phyloP scores from a whole-genome alignment of 2,113 vertebrate species.

The Cynoglossus semilaevis region DNA sequence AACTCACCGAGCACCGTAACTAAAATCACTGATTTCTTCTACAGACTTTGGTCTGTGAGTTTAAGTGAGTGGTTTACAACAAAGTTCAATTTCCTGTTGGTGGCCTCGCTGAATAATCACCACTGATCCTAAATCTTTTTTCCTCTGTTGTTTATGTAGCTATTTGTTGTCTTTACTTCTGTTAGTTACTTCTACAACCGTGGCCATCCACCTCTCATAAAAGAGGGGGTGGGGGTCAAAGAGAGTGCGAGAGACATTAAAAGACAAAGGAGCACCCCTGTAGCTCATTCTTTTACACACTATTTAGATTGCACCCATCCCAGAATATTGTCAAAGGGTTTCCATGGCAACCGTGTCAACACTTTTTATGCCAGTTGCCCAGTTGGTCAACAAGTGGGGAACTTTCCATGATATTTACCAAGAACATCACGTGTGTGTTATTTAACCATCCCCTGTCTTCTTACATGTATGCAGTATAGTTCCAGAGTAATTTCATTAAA shows the following conservation, averaged over 20 bases:
- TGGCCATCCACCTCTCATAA: background rate
- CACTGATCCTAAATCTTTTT: too few species aligned
- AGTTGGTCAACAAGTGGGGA: background rate
- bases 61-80: too few species aligned
- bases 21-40: background rate
- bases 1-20: too few species aligned
- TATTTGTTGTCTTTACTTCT: fast-evolving
- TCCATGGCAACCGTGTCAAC: slow-evolving; percentile 24
- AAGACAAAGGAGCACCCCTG: background rate
- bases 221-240: slow-evolving; percentile 2
- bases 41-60: too few species aligned
- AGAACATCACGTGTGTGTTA: slow-evolving; percentile 5
- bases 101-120: too few species aligned
- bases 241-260: slow-evolving; percentile 8
- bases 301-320: slow-evolving; percentile 12
- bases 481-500: too few species aligned
- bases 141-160: background rate
- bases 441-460: too few species aligned
- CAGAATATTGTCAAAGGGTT: slow-evolving; percentile 7
- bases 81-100: too few species aligned
- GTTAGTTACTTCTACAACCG: background rate
- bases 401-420: slow-evolving; percentile 14
- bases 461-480: too few species aligned
- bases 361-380: too few species aligned
- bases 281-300: background rate